A percentile compares a stretch with the other conserved stretches of the same genome.
Evolutionary conservation across 1,140 invertebrate species (phyloP).

Genomic region (Pogonomyrmex californicus): DNA sequence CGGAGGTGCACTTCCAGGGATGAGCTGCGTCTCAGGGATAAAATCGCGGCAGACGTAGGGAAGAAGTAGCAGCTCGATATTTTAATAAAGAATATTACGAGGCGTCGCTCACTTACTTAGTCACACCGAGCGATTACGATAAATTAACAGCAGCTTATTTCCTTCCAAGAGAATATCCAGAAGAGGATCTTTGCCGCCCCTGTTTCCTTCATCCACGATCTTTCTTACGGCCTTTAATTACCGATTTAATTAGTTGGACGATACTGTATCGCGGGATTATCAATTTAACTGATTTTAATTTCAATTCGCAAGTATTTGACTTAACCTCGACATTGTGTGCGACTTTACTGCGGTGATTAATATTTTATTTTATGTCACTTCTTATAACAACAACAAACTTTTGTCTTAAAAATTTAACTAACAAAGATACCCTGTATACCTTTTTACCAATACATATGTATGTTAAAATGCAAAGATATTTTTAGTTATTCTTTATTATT

Average conservation of each 20-base stretch:
- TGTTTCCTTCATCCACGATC: conserved; percentile 23
- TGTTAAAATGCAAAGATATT: background rate
- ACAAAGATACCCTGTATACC: background rate
- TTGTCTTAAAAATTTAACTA: background rate
- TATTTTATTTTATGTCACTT: background rate
- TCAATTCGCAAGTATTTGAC: background rate
- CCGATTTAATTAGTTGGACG: conserved; percentile 74
- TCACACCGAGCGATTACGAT: conserved; percentile 81
- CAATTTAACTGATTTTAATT: conserved; percentile 60
- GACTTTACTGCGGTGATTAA: background rate
- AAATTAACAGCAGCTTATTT: conserved; percentile 79
- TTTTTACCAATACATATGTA: background rate
- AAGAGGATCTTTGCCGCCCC: conserved; percentile 8
- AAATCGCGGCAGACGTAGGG: conserved; percentile 22
- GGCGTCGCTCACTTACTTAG: conserved; percentile 79
- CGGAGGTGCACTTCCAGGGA: background rate
- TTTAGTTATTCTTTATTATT: background rate
- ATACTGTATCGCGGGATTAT: conserved; percentile 42
- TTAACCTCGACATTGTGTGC: background rate
- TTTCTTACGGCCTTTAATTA: conserved; percentile 74
- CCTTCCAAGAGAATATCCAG: conserved; percentile 52
- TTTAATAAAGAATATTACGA: conserved; percentile 83
- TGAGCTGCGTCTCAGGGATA: conserved; percentile 19
- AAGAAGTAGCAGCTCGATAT: conserved; percentile 73
- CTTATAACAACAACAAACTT: background rate